Conservation (phyloP, 2,888 invertebrate species). For the Polydrusus cervinus region DNA sequence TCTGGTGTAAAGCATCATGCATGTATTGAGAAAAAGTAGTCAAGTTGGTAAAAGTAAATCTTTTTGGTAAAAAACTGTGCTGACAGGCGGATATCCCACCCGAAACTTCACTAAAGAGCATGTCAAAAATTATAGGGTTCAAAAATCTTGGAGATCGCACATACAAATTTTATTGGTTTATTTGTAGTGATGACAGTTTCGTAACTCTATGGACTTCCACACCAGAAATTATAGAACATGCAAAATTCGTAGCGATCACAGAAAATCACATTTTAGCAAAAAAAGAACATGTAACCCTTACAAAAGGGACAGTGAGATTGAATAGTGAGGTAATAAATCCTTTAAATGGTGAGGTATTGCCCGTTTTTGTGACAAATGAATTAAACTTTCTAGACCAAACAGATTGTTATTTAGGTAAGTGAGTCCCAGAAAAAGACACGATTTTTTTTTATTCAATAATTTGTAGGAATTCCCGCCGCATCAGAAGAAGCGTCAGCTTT, state of each 20-base stretch:
- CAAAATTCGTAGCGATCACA: constrained; percentile 81
- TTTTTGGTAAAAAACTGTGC: too few species aligned
- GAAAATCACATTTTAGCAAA: constrained; percentile 74
- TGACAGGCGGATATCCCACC: too few species aligned
- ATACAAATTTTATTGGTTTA: not conserved
- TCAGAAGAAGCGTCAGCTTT: constrained; percentile 77
- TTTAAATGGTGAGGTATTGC: constrained; percentile 77
- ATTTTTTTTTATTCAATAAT: too few species aligned
- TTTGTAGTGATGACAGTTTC: constrained; percentile 55
- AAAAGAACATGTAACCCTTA: constrained; percentile 59
- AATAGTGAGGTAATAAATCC: constrained; percentile 80
- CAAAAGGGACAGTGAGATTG: constrained; percentile 64
- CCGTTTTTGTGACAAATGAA: constrained; percentile 79
- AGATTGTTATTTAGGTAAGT: constrained; percentile 78
- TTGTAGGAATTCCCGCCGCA: constrained; percentile 79
- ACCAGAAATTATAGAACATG: constrained; percentile 83
- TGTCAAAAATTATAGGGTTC: too few species aligned
- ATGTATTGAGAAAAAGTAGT: too few species aligned
- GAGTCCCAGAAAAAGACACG: too few species aligned
- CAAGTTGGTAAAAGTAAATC: too few species aligned
- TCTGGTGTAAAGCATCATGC: too few species aligned
- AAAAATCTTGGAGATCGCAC: too few species aligned
- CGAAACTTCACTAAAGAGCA: too few species aligned
- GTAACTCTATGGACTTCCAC: constrained; percentile 83
- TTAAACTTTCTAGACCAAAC: constrained; percentile 78